Percentiles rank a stretch among this genome's conserved stretches.
phyloP scores from a whole-genome alignment of 2,797 vertebrate species.

The Pempheris klunzingeri region DNA sequence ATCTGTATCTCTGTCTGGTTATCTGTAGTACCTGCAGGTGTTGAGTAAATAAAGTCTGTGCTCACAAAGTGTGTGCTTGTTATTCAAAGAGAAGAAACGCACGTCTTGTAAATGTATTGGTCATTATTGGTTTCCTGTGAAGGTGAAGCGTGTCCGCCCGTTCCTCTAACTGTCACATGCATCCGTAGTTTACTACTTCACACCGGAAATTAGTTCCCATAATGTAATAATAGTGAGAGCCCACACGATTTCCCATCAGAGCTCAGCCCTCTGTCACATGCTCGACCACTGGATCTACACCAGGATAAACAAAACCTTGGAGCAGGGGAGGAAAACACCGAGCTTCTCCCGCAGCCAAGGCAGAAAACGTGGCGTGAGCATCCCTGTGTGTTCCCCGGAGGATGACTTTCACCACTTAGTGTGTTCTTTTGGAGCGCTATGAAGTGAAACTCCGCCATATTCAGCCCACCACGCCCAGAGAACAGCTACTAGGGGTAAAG shows the following conservation, averaged over 20 bases:
- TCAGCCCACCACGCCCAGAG: constrained; percentile 88
- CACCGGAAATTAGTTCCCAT: constrained; percentile 75
- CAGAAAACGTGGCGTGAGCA: not conserved
- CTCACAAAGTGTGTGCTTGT: constrained; percentile 46
- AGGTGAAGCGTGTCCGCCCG: constrained; percentile 41
- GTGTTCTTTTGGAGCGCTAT: constrained; percentile 42
- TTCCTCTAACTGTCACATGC: constrained; percentile 33
- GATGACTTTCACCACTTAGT: not conserved
- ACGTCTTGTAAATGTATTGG: not conserved
- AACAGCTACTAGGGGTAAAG: constrained; percentile 54
- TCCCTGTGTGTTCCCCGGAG: not conserved
- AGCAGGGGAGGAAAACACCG: constrained; percentile 26
- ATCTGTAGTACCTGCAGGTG: constrained; percentile 79
- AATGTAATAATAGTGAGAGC: constrained; percentile 75
- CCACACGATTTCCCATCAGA: constrained; percentile 77
- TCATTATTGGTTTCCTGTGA: constrained; percentile 17
- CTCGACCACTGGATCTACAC: constrained; percentile 24
- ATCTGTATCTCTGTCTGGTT: constrained; percentile 51
- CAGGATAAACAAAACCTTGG: constrained; percentile 24
- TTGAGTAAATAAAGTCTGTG: constrained; percentile 83
- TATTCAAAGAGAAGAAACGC: not conserved
- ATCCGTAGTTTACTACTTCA: constrained; percentile 58
- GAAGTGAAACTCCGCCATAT: constrained; percentile 88
- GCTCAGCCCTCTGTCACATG: constrained; percentile 82
- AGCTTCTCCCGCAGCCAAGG: not conserved